Percentiles rank a stretch among this genome's conserved stretches.
Conservation (phyloP, 1,140 invertebrate genomes). For the Sinella curviseta region DNA sequence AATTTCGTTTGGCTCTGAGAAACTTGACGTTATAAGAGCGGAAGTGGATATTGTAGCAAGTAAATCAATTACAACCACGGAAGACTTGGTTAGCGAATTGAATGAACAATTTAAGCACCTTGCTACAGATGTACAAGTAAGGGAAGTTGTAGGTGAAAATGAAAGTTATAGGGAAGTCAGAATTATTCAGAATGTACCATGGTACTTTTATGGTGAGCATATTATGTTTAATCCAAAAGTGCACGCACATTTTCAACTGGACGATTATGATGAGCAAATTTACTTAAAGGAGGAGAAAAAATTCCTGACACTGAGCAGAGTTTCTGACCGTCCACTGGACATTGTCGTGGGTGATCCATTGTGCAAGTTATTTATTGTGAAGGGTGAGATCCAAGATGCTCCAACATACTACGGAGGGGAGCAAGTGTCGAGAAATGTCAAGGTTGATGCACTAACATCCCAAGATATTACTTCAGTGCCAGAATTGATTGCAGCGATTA, state of each 20-base stretch:
- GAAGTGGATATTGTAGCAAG: background rate
- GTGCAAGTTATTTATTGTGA: background rate
- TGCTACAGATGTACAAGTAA: background rate
- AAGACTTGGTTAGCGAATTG: background rate
- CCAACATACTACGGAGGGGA: no score
- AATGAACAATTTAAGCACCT: background rate
- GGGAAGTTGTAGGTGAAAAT: background rate
- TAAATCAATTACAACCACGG: background rate
- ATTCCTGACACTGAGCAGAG: background rate
- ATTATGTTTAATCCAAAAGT: no score
- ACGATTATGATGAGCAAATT: background rate
- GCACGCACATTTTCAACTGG: background rate
- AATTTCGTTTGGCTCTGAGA: background rate
- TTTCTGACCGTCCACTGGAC: background rate
- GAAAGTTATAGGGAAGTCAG: background rate
- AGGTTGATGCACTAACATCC: background rate
- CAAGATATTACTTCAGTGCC: background rate
- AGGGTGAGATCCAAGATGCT: background rate
- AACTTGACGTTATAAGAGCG: background rate
- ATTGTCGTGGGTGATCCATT: background rate
- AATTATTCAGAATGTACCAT: background rate
- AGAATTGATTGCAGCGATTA: background rate
- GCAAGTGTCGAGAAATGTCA: no score
- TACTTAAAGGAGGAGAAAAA: background rate
- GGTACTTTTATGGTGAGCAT: no score